Evolutionary conservation across 2,797 vertebrate species (phyloP).

Genomic region (Syndactyla subalaris): DNA sequence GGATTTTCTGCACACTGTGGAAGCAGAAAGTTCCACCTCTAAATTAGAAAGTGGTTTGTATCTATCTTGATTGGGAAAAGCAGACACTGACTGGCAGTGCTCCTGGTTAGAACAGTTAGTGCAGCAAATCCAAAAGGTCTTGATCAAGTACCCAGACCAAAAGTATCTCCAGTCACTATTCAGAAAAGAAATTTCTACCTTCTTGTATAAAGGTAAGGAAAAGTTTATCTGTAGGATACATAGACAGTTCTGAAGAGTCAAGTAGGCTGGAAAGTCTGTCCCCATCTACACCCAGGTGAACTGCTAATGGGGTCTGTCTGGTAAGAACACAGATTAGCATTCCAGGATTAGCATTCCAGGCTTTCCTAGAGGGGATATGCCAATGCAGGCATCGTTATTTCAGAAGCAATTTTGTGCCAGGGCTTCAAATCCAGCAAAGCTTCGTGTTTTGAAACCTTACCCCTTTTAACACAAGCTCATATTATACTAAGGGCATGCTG

Average conservation of each 20-base stretch:
- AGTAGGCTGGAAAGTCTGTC: background rate
- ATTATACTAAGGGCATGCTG: rapidly evolving
- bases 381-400: rapidly evolving
- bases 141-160: background rate
- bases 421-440: background rate
- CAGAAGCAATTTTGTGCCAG: background rate
- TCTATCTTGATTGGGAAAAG: rapidly evolving
- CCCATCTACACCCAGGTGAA: background rate
- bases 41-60: rapidly evolving
- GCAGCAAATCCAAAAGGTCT: background rate
- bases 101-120: background rate
- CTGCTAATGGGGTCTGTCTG: background rate
- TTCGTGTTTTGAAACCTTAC: background rate
- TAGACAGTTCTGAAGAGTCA: background rate
- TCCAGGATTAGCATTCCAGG: background rate
- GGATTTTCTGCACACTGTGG: background rate
- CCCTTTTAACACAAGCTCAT: rapidly evolving
- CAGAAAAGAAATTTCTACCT: background rate
- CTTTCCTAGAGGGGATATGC: background rate
- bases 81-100: background rate
- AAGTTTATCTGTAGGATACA: rapidly evolving
- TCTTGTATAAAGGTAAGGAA: background rate
- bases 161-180: background rate
- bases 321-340: background rate
- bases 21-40: background rate